Base-by-base conservation (phyloP, 1,140 invertebrate species). In the Cepaea nemoralis region DNA sequence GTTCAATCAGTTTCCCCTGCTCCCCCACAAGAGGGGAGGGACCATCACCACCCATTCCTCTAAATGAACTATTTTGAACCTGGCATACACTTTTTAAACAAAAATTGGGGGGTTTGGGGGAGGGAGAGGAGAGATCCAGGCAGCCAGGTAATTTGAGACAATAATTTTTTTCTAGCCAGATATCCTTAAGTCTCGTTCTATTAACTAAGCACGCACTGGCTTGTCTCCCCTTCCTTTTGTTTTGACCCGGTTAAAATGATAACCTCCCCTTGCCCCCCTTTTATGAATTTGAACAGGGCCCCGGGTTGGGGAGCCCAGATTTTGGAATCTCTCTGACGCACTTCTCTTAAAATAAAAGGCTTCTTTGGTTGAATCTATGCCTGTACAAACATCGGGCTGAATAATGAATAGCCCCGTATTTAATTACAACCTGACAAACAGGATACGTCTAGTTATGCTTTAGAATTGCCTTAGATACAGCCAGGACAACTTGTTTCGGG, bases 381-480 rank as follows among this genome's bases (percentile, higher is more conserved):
- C 71, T 22, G 71, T 50, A 45, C 40, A 74, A 74, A 74, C 71
- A 74, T 33, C 33, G 5, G 35, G 71, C 31, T 3, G 39, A 74
- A 74, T 74, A 74, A 74, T 74, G 48, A 74, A 74, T 74, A 10
- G 22, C 71, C 0, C 42, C 3, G 50, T 42, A 48, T 74, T 74
- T 74, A 74, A 74, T 74, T 74, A 74, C 71, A 45, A 48, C 71
- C 50, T 27, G 42, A n/a, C 71, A 48, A 74, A 74, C 71, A n/a
- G 71, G 71, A 74, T 74, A 50, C 27, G 27, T 31, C 59, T n/a
- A n/a, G n/a, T n/a, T n/a, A n/a, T n/a, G n/a, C n/a, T n/a, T n/a
- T n/a, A n/a, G n/a, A n/a, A n/a, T n/a, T n/a, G n/a, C n/a, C n/a
- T n/a, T n/a, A n/a, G n/a, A n/a, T n/a, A n/a, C n/a, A n/a, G n/a